Base-by-base conservation (phyloP, 2,888 invertebrate genomes). In the Stenolophus ochropezus region DNA sequence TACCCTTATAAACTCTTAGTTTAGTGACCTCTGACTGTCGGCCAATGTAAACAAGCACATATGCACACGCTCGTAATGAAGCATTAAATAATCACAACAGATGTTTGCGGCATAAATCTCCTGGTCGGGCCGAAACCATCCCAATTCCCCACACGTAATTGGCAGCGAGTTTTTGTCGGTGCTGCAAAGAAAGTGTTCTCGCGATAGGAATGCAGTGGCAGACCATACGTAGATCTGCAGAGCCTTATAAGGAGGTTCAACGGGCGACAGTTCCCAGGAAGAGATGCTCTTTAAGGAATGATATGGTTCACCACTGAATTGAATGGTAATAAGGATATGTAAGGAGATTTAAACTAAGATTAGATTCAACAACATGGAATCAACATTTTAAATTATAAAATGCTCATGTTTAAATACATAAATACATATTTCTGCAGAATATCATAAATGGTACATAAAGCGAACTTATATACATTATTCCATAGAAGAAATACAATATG, bases 1-100 rank as follows among this genome's bases (percentile, higher is more conserved):
- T n/a, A n/a, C n/a, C 61, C 61, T 14, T 61, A 61, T 61, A 61
- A 61, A 61, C 61, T 61, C 21, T 14, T 61, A 23, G 61, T 61
- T 61, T 61, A 61, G 14, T 61, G 61, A 61, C 23, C 61, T 61
- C 61, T n/a, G 61, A 25, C 2, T 14, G n/a, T 23, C 25, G 23
- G 61, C 61, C 61, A 61, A 61, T 61, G 23, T 25, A 61, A 27
- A 61, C 14, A 25, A 5, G 23, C 23, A 23, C 4, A 14, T 23
- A 25, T 14, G 23, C 23, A 23, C 4, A 14, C 14, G 61, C 5
- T 61, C n/a, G 33, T 42, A 42, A 42, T 42, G 33, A 42, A 42
- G 33, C 33, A 42, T 42, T 42, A 42, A 42, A 42, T 42, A 42
- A 42, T 42, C 33, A 42, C 33, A 42, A 42, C 33, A 42, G 33